Evolutionary conservation across 2,888 invertebrate species (phyloP), one percentile per base, ranked within the genome.

Genomic region (Hypomecis atomaria): DNA sequence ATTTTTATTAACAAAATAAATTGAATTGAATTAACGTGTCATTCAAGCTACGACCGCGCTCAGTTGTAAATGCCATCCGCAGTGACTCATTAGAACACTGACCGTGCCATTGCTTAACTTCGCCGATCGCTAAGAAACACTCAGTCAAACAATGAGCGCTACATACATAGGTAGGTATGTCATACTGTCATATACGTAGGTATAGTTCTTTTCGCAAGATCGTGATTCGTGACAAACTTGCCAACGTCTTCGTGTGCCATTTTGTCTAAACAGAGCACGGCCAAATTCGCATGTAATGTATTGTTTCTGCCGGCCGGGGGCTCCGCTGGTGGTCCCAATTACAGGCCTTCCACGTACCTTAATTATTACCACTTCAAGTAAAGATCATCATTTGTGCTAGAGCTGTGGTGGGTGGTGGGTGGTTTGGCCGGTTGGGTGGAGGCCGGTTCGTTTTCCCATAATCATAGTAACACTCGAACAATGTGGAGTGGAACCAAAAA

Each of bases 291-390:
- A 73, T 77, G 76, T 23, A 52, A 74, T 71, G 70, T 73, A 77
- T 79, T 81, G 78, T 83, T 56, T 75, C 62, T 64, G 71, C 59
- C 69, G 68, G 72, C 75, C 71, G 72, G 72, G 73, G 73, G 67
- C 81, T 73, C 65, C 79, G 76, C 76, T 84, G 86, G 87, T 87
- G 87, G 87, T 87, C 87, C 79, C 82, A 83, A 86, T 86, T 83
- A 85, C 81, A 78, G 57, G 78, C 77, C 78, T 79, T 79, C 75
- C 77, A 78, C 75, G 78, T 80, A 83, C 78, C 78, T 81, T 85
- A 83, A 87, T 86, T 86, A 86, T 85, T 78, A 82, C 81, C 75
- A 82, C 77, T 85, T 85, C 79, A 82, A 81, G 79, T 84, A 83
- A 83, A 83, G 74, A 77, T 79, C 76, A 76, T 75, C 78, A 83